Percentiles rank a stretch among this genome's conserved stretches.
These are phyloP conservation scores for Python bivittatus DNA, from an alignment of 2,113 vertebrate species.

Conservation along the genomic window DNA sequence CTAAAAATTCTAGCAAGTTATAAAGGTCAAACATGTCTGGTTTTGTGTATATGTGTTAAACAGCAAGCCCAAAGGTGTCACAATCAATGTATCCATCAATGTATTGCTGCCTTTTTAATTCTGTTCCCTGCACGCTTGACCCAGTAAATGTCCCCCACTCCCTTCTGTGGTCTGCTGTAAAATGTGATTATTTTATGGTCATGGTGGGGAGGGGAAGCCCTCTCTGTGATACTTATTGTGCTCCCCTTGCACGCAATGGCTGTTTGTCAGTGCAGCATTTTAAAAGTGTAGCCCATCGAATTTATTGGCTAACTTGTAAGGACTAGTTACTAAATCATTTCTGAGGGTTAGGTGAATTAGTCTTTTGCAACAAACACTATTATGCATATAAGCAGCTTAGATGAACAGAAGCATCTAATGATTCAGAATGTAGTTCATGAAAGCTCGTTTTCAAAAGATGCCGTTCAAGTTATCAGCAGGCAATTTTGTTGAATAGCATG, in stretches of 20 bases:
- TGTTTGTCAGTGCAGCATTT: neutral
- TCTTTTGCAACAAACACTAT: neutral
- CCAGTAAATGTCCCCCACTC: neutral
- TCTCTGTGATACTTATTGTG: neutral
- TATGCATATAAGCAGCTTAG: neutral
- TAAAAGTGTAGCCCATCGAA: neutral
- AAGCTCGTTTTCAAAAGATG: neutral
- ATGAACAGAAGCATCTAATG: neutral
- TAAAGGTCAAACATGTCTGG: neutral
- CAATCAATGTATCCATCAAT: neutral
- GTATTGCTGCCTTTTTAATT: neutral
- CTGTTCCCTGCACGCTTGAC: neutral
- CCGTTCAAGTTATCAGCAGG: neutral
- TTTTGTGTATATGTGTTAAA: neutral
- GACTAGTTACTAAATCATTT: neutral
- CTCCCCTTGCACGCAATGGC: neutral
- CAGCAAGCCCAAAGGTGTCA: neutral
- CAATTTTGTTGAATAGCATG: neutral
- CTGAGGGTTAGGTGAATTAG: neutral
- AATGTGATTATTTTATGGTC: neutral
- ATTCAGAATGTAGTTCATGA: neutral
- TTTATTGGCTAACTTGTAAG: neutral
- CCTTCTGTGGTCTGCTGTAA: neutral
- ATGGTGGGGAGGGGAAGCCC: neutral
- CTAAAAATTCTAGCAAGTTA: neutral